Evolutionary conservation across 2,888 invertebrate species (phyloP), one percentile per base, ranked within the genome.

Genomic region (Oscheius sp.): DNA sequence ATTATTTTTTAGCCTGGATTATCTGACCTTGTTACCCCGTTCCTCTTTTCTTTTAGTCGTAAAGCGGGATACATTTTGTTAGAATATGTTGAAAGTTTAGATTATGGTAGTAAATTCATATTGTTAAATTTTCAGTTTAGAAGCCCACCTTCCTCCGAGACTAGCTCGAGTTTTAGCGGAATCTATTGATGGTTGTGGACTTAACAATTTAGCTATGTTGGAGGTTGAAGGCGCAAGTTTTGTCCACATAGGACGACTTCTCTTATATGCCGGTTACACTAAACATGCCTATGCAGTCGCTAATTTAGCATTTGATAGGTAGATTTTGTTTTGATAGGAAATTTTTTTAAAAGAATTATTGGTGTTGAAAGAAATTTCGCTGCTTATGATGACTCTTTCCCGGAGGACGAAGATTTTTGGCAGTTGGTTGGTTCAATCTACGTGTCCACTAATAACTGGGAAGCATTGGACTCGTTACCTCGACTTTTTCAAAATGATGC

Each of bases 301-400:
- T 5, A 75, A 75, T 56, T 26, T 75, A 2, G 38, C 71, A 2
- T 75, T 75, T 56, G 75, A 75, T 54, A 59, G 63, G 67, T 69
- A 57, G 26, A 1, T 44, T 12, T 22, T 24, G 50, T n/a, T 30
- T n/a, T 51, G 51, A 30, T 14, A 3, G 14, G 32, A 57, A 36
- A 57, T 2, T 12, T 36, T 36, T 41, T 22, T 51, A 9, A 51
- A 33, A 59, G 59, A 59, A 6, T 56, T 2, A 33, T 56, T 30
- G 56, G 44, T 2, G 32, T 17, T 12, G 20, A 59, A 6, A 26
- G 67, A 14, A 38, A 49, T 47, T 47, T 57, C 8, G 49, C 47
- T 20, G 67, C 32, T 2, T 67, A 32, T 32, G 47, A 38, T 6
- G 67, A 59, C 2, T 4, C 20, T 17, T 6, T 24, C 1, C 45